Evolutionary conservation across 2,113 vertebrate genomes (phyloP), one percentile per base, ranked within the genome.

Genomic region (Tragulus kanchil): DNA sequence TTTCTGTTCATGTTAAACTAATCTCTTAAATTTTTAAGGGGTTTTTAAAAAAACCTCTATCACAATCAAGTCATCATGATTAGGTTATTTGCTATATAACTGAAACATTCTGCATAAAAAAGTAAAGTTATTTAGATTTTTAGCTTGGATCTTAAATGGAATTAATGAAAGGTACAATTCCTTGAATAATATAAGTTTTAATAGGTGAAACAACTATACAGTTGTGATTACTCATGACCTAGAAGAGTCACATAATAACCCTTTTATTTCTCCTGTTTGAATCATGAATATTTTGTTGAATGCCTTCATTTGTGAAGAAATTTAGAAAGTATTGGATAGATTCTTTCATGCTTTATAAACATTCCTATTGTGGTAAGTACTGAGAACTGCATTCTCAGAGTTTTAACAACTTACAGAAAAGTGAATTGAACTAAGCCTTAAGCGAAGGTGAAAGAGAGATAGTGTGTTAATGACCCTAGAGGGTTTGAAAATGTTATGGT

Each of bases 391-490:
- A 84, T 73, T 86, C 65, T 93, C 78, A 85, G 77, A 91, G 73
- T 91, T 96, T 92, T 94, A 97, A 78, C 85, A 90, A 69, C 61
- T 94, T 91, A 83, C 3, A 50, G 75, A 91, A 96, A 96, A 95
- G 25, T 89, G 91, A 96, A 96, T 89, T 96, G 95, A 96, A 97
- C 94, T 98, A 97, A 94, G 50, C 58, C 83, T 45, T 95, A 93
- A 93, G 78, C 58, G 28, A 93, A 79, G 73, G 67, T 79, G 82
- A 94, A 93, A 89, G 71, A 88, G 73, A 86, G 77, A 97, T 56
- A 85, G 64, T 59, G 65, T 75, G 73, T 59, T 95, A 93, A 95
- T 94, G 83, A 91, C 89, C 31, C 86, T 92, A 31, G 61, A 89
- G 83, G 95, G 83, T 86, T 89, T 94, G 73, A 89, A 96, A 96